Conservation (phyloP, 2,888 invertebrate genomes). For the Zygogramma bicolorata region DNA sequence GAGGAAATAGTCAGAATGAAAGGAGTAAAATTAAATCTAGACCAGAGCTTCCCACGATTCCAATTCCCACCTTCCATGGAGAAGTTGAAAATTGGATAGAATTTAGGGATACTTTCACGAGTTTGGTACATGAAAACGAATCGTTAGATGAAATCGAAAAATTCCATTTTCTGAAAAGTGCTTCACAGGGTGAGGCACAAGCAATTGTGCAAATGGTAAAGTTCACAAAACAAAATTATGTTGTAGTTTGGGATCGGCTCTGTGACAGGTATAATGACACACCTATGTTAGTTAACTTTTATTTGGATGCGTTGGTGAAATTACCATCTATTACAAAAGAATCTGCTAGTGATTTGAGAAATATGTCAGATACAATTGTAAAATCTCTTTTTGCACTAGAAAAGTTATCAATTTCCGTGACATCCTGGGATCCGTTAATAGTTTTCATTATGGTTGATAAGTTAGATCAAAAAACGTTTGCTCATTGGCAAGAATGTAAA, state of each 20-base stretch:
- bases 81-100: conserved; percentile 28
- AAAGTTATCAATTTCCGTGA: neutral
- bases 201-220: conserved; percentile 17
- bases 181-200: conserved; percentile 22
- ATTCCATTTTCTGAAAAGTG: conserved; percentile 29
- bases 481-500: conserved; percentile 9
- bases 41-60: conserved; percentile 25
- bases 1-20: neutral
- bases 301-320: conserved; percentile 23
- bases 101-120: conserved; percentile 29
- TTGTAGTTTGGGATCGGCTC: conserved; percentile 26
- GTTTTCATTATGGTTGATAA: neutral
- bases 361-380: conserved; percentile 12
- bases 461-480: neutral
- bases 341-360: conserved; percentile 19
- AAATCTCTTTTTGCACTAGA: conserved; percentile 5
- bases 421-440: neutral
- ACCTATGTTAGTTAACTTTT: conserved; percentile 14
- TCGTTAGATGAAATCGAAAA: conserved; percentile 25
- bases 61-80: conserved; percentile 29
- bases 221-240: conserved; percentile 24
- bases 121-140: conserved; percentile 31
- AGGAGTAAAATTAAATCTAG: neutral
- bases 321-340: conserved; percentile 18
- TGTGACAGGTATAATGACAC: conserved; percentile 29